These are phyloP conservation scores for Hyles lineata DNA, from an alignment of 2,888 invertebrate genomes.

Conservation along the genomic window DNA sequence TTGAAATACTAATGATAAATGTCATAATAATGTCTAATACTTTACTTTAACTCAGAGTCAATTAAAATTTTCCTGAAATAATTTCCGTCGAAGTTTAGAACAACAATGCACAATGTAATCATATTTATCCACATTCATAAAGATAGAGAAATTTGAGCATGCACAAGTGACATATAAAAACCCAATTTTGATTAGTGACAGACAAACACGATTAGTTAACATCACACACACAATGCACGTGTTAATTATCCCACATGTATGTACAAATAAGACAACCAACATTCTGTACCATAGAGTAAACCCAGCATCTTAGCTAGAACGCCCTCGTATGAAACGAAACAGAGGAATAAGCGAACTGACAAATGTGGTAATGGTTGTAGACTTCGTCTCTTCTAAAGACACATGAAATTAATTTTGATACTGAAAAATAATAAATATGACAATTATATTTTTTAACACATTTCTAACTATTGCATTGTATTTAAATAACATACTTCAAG, in stretches of 20 bases:
- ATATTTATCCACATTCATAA: background rate
- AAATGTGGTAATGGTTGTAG: conserved; percentile 1
- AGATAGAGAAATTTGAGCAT: conserved; percentile 42
- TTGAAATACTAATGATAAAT: background rate
- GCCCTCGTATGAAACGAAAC: conserved; percentile 62
- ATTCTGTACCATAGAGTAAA: conserved; percentile 33
- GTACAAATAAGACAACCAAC: conserved; percentile 41
- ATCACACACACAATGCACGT: conserved; percentile 37
- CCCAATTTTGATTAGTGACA: conserved; percentile 64
- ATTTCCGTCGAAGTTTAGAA: background rate
- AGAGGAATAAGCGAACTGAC: conserved; percentile 19
- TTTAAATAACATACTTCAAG: too few species aligned
- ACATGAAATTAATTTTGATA: conserved; percentile 28
- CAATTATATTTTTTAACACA: too few species aligned
- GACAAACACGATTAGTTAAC: conserved; percentile 38
- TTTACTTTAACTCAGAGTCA: background rate
- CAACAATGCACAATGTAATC: background rate
- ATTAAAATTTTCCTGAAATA: background rate
- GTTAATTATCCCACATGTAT: conserved; percentile 33
- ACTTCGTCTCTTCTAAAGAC: conserved; percentile 36
- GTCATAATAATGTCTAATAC: background rate
- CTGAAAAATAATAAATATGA: background rate
- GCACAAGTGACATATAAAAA: conserved; percentile 48
- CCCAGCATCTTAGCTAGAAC: conserved; percentile 47
- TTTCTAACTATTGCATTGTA: too few species aligned